A percentile compares a stretch with the other conserved stretches of the same genome.
phyloP scores from a whole-genome alignment of 2,888 invertebrate genomes.

The Xestia sexstrigata region DNA sequence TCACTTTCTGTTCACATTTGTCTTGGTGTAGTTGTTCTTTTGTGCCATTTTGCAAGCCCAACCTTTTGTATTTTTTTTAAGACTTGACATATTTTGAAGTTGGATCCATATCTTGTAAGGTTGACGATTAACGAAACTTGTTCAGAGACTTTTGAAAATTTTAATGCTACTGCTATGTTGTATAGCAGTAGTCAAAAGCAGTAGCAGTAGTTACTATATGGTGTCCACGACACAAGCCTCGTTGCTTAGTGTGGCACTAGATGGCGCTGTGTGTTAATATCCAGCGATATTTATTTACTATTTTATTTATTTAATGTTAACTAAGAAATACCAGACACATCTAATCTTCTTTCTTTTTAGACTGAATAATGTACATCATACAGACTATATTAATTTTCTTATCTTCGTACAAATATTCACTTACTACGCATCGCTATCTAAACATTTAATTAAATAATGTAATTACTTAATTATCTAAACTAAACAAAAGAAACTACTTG shows the following conservation, averaged over 20 bases:
- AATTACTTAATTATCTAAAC: constrained; percentile 34
- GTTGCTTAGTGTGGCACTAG: too few relatives aligned
- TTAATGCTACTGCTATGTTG: too few relatives aligned
- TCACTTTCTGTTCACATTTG: constrained; percentile 18
- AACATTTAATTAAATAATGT: constrained; percentile 43
- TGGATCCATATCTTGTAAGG: not conserved
- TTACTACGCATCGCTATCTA: constrained; percentile 34
- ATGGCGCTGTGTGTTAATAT: too few relatives aligned
- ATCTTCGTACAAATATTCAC: constrained; percentile 46
- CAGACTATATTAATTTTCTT: constrained; percentile 8
- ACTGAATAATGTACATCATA: constrained; percentile 11
- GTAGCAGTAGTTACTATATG: too few relatives aligned
- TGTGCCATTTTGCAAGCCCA: not conserved
- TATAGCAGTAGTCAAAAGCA: too few relatives aligned
- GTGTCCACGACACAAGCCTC: too few relatives aligned
- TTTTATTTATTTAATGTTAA: not conserved
- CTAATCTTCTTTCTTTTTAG: not conserved
- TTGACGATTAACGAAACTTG: not conserved
- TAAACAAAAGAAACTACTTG: constrained; percentile 37
- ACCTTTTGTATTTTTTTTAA: not conserved
- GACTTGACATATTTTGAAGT: not conserved
- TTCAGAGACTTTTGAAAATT: not conserved
- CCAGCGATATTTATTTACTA: too few relatives aligned
- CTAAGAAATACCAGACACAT: not conserved
- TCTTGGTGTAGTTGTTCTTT: constrained; percentile 15